Conservation (phyloP, 2,888 invertebrate genomes). For the Diabrotica balteata region DNA sequence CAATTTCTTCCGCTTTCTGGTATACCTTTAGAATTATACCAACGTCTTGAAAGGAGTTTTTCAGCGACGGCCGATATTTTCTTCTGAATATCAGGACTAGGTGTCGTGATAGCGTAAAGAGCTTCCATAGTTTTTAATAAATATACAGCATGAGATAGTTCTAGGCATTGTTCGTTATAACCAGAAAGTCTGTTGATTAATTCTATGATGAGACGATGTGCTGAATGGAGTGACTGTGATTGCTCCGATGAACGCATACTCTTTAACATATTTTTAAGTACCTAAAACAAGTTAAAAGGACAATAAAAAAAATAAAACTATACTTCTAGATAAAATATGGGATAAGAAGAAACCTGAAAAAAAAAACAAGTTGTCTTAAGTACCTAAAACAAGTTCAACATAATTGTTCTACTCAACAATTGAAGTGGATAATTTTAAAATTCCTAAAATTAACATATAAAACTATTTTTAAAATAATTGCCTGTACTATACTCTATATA, state of each 20-base stretch:
- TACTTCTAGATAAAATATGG: too few species aligned
- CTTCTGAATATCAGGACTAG: constrained; percentile 58
- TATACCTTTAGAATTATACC: constrained; percentile 71
- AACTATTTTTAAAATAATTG: too few species aligned
- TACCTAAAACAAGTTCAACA: too few species aligned
- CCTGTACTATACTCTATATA: too few species aligned
- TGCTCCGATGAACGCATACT: constrained; percentile 55
- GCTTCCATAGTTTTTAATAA: constrained; percentile 65
- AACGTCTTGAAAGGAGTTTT: constrained; percentile 69
- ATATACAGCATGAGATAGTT: constrained; percentile 65
- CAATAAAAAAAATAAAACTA: neutral
- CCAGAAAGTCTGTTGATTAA: constrained; percentile 60
- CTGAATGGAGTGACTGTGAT: constrained; percentile 47
- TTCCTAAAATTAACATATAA: too few species aligned
- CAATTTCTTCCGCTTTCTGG: constrained; percentile 68
- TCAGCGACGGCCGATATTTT: constrained; percentile 63
- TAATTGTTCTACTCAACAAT: too few species aligned
- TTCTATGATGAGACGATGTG: constrained; percentile 54
- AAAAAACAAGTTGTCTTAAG: too few species aligned
- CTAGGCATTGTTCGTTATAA: constrained; percentile 64
- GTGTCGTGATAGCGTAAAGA: constrained; percentile 59
- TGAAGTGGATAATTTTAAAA: too few species aligned
- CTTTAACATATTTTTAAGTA: constrained; percentile 65
- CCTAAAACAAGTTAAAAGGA: constrained; percentile 19
- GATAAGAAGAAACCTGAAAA: too few species aligned